Conservation (phyloP, 1,140 invertebrate genomes). For the Calephelis nemesis region DNA sequence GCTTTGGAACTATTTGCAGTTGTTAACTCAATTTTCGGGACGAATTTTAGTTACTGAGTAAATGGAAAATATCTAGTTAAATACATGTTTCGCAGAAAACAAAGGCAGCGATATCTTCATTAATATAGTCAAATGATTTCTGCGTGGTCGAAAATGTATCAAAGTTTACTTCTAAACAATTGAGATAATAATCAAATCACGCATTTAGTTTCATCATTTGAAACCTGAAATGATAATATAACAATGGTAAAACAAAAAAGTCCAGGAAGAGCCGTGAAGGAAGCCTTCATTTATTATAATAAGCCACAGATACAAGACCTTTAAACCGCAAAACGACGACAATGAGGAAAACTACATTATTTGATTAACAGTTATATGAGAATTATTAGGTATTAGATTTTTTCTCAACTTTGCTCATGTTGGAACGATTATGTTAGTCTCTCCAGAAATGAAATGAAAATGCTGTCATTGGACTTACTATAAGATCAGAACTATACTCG, state of each 20-base stretch:
- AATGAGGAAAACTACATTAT: background rate
- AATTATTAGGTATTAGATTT: too few relatives aligned
- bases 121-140: background rate
- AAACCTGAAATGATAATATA: conserved; percentile 12
- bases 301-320: background rate
- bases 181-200: background rate
- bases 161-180: background rate
- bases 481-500: too few relatives aligned
- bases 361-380: background rate
- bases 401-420: too few relatives aligned
- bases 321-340: background rate
- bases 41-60: too few relatives aligned
- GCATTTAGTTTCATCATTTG: background rate
- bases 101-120: too few relatives aligned
- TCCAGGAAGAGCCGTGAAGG: conserved; percentile 7
- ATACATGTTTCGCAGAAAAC: too few relatives aligned
- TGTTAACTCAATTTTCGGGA: too few relatives aligned
- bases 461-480: too few relatives aligned
- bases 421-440: too few relatives aligned
- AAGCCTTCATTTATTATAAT: conserved; percentile 10
- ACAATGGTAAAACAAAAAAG: conserved; percentile 6
- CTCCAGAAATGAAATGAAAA: too few relatives aligned
- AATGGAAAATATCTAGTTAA: too few relatives aligned
- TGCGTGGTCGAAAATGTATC: background rate
- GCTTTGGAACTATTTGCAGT: too few relatives aligned